A percentile compares a stretch with the other conserved stretches of the same genome.
These are phyloP conservation scores for Laticauda laticaudata DNA, from an alignment of 2,113 vertebrate species.

Conservation along the genomic window DNA sequence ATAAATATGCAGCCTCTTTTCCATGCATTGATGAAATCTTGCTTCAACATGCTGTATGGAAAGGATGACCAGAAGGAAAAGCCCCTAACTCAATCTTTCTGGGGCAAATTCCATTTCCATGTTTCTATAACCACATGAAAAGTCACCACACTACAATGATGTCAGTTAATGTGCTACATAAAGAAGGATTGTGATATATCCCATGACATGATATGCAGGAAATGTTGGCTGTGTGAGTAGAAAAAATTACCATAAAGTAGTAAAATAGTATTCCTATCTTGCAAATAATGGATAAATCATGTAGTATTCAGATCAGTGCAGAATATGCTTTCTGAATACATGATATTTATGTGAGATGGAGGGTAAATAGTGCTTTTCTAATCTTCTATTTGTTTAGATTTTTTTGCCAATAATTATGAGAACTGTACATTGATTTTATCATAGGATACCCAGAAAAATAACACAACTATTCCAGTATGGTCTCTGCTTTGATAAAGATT, in stretches of 20 bases:
- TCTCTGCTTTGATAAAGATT: not conserved
- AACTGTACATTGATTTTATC: not conserved
- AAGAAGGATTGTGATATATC: not conserved
- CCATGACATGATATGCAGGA: not conserved
- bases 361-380: not conserved
- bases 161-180: not conserved
- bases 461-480: not conserved
- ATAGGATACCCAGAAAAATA: not conserved
- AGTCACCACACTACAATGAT: not conserved
- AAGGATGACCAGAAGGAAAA: not conserved
- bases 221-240: not conserved
- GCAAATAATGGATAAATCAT: not conserved
- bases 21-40: not conserved
- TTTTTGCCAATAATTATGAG: not conserved
- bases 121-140: not conserved
- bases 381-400: not conserved
- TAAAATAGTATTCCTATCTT: not conserved
- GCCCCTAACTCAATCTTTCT: not conserved
- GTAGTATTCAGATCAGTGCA: not conserved
- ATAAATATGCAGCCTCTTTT: not conserved
- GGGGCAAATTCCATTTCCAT: not conserved
- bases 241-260: not conserved
- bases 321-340: not conserved
- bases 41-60: not conserved
- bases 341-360: not conserved